Evolutionary conservation across 2,888 invertebrate genomes (phyloP).

Genomic region (Pollenia griseotomentosa): DNA sequence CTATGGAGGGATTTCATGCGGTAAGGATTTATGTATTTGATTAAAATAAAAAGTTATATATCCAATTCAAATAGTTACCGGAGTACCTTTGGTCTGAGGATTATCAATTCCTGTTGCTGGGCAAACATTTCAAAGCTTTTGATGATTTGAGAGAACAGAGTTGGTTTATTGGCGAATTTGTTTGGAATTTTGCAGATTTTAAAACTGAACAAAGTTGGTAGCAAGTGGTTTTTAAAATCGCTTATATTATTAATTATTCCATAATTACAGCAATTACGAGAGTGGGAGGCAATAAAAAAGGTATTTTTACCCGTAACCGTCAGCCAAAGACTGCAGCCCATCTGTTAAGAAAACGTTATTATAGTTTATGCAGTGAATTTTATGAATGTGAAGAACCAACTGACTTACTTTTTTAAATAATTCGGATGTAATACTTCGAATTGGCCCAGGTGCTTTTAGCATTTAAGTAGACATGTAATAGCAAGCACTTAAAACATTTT

Average conservation of each 20-base stretch:
- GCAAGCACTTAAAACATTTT: constrained; percentile 20
- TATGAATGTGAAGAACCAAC: constrained; percentile 86
- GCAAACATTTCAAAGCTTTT: constrained; percentile 95
- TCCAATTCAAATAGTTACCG: constrained; percentile 86
- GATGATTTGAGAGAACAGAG: constrained; percentile 89
- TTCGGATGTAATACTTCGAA: constrained; percentile 16
- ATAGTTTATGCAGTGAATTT: constrained; percentile 87
- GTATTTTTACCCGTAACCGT: constrained; percentile 94
- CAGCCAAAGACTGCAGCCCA: constrained; percentile 96
- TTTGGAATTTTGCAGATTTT: constrained; percentile 99
- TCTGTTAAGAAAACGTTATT: constrained; percentile 91
- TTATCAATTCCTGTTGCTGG: constrained; percentile 93
- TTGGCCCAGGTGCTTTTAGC: constrained; percentile 23
- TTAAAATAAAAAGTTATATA: not conserved
- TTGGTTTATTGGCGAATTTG: constrained; percentile 98
- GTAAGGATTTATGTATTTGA: constrained; percentile 85
- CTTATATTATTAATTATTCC: not conserved
- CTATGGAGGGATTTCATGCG: constrained; percentile 94
- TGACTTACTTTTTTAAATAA: constrained; percentile 86
- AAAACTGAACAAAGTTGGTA: constrained; percentile 94
- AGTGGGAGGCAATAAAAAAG: constrained; percentile 94
- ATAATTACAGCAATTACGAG: constrained; percentile 87
- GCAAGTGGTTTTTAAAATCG: not conserved
- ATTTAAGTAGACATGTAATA: not conserved
- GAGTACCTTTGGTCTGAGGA: constrained; percentile 97